Base-by-base conservation (phyloP, 2,888 invertebrate genomes). In the Ochlodes sylvanus region DNA sequence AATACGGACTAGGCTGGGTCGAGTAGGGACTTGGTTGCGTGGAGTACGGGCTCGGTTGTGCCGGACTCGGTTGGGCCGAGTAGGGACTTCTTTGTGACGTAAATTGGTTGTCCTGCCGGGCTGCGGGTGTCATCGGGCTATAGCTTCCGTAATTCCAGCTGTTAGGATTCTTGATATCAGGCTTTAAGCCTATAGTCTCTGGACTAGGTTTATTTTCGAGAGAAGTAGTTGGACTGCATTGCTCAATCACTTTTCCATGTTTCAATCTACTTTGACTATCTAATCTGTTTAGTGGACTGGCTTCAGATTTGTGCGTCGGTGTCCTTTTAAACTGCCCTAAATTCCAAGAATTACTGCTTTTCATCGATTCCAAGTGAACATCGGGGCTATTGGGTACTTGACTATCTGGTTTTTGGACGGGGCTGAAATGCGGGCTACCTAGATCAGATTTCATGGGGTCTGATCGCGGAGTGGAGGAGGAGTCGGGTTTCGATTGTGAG, bases 41-140 rank as follows among this genome's bases (percentile, higher is more conserved):
- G 2, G 92, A 91, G 69, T 92, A 92, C 0, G 93, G 92, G 74
- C 93, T 93, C 27, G 93, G 93, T 72, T 93, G 93, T 44, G 92
- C 89, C 63, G 87, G 88, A 69, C 90, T 90, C 60, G 92, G 92
- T 76, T 92, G 92, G 41, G 92, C 87, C 3, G 92, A 92, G 73
- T 93, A 93, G 1, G 93, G 93, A 76, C 93, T 93, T 70, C 90
- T 83, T 75, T 93, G 93, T 1, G 93, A 88, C 6, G 92, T 87
- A 69, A 91, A 92, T 69, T 89, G 89, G 69, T 76, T 83, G 19
- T 93, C 93, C 72, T 92, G 92, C 55, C 92, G 85, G 7, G n/a
- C n/a, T n/a, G n/a, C n/a, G n/a, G n/a, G n/a, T n/a, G 92, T 85
- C 90, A 93, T 91, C 1, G 93, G 93, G 68, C 93, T 94, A 72